Percentiles rank a stretch among this genome's conserved stretches.
Conservation (phyloP, 2,888 invertebrate species). For the Mythimna ferrago region DNA sequence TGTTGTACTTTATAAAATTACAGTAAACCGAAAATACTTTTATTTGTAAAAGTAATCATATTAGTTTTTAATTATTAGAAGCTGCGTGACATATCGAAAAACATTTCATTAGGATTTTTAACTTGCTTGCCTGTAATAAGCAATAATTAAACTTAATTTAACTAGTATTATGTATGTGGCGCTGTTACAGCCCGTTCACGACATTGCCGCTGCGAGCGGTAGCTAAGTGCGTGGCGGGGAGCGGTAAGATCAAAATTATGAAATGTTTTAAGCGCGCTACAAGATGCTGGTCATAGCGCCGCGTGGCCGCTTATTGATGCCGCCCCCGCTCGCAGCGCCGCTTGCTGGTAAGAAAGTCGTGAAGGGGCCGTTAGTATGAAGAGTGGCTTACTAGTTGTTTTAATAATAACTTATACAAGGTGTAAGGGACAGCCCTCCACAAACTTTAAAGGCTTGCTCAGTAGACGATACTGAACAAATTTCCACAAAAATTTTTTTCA, state of each 20-base stretch:
- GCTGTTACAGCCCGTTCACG: not conserved
- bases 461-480: too few species aligned
- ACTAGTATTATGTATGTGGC: not conserved
- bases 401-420: not conserved
- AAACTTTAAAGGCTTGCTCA: too few species aligned
- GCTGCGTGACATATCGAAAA: constrained; percentile 19
- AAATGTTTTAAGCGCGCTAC: too few species aligned
- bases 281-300: too few species aligned
- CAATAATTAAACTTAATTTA: not conserved
- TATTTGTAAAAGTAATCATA: not conserved
- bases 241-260: too few species aligned
- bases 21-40: constrained; percentile 10
- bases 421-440: too few species aligned
- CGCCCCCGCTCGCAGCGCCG: too few species aligned
- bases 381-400: not conserved
- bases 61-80: constrained; percentile 13
- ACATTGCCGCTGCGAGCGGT: too few species aligned
- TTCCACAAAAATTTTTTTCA: too few species aligned
- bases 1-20: constrained; percentile 6
- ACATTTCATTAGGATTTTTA: not conserved
- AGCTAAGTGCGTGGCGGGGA: too few species aligned
- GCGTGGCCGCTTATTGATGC: too few species aligned
- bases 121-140: not conserved
- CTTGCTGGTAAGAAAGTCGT: too few species aligned
- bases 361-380: not conserved